Evolutionary conservation across 2,797 vertebrate genomes (phyloP).

Genomic region (Novumbra hubbsi): DNA sequence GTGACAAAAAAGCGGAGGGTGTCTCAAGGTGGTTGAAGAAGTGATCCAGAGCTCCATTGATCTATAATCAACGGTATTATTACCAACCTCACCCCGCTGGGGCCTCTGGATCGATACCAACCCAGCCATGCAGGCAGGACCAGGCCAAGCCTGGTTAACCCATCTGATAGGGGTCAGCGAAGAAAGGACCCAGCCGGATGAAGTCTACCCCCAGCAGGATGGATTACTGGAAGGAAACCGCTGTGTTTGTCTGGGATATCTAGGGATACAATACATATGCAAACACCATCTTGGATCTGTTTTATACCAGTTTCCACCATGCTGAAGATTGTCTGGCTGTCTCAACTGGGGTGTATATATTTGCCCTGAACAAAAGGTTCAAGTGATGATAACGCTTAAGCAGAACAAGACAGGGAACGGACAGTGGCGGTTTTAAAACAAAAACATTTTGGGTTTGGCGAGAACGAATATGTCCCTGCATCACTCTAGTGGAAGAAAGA

Average conservation of each 20-base stretch:
- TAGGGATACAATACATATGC: no score
- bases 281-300: no score
- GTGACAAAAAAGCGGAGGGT: neutral
- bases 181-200: neutral
- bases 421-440: no score
- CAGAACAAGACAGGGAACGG: no score
- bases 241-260: neutral
- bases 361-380: no score
- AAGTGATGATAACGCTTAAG: no score
- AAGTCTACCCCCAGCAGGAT: neutral
- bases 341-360: no score
- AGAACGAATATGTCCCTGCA: no score
- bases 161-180: neutral
- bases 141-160: neutral
- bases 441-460: no score
- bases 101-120: slow-evolving; percentile 7
- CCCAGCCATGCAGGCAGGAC: neutral
- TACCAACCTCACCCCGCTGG: neutral
- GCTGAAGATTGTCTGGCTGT: no score
- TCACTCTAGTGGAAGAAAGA: no score
- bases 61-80: slow-evolving; percentile 16
- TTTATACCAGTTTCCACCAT: no score
- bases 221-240: neutral
- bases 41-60: neutral
- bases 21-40: slow-evolving; percentile 1